Evolutionary conservation across 2,113 vertebrate species (phyloP), one percentile per base, ranked within the genome.

Genomic region (Circaetus cinerascens): DNA sequence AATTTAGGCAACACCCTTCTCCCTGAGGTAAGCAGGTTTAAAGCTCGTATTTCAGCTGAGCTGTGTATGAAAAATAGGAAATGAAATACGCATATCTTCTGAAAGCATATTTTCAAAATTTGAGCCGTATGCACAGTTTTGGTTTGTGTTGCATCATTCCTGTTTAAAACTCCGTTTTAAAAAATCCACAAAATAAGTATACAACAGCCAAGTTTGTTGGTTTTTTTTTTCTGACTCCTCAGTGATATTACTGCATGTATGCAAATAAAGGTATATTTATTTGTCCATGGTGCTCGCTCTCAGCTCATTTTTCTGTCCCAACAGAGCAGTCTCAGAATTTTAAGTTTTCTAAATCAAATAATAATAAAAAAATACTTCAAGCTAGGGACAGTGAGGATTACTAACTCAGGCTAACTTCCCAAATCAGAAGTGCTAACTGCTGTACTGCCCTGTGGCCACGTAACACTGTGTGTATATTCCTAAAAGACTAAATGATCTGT

Each of bases 1-100:
- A 96, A 84, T 67, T 66, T 72, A 80, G 88, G 67, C 67, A 86
- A 90, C 79, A 56, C 68, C 92, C 90, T 88, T 83, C 90, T 74
- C 23, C 23, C 83, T 14, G 19, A 92, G n/a, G 45, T 57, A 86
- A 78, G 73, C 67, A 90, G 48, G 94, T 88, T 94, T 88, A 88
- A 68, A 86, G 34, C 22, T 48, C 0, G 0, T 18, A 32, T 82
- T 85, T 94, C 78, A 86, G 45, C 13, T 2, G 0, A 60, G 90
- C 0, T 0, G 11, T 57, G 45, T 76, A 55, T 95, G 56, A 93
- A 95, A 96, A 92, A 92, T 80, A 94, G 82, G 92, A 96, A 96
- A 95, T 59, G 20, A 76, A 73, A 45, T 46, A 40, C 0, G 0
- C 4, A 1, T 59, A 13, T 36, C 32, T 83, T 93, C 85, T 83